Evolutionary conservation across 2,797 vertebrate genomes (phyloP).

Genomic region (Sitta carolinensis): DNA sequence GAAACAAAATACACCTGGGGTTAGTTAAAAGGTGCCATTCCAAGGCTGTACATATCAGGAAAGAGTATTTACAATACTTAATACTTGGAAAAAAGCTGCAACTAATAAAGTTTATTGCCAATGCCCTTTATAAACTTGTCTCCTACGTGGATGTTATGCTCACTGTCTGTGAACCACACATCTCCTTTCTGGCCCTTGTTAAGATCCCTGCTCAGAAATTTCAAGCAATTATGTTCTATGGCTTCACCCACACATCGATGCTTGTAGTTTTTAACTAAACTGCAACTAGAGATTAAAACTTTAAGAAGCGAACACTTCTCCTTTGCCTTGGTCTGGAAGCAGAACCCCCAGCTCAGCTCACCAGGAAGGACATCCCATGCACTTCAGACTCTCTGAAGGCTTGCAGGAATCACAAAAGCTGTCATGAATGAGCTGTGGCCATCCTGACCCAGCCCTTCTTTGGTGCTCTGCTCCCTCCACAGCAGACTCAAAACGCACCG

Average conservation of each 20-base stretch:
- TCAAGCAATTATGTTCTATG: slow-evolving; percentile 77
- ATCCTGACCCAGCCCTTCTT: neutral
- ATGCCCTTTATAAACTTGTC: slow-evolving; percentile 87
- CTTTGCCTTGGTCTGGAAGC: slow-evolving; percentile 38
- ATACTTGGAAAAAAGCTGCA: slow-evolving; percentile 89
- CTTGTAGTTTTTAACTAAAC: slow-evolving; percentile 57
- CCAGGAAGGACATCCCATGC: neutral
- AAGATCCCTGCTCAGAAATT: slow-evolving; percentile 76
- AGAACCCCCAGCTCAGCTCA: neutral
- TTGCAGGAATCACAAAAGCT: neutral
- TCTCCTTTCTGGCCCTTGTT: slow-evolving; percentile 74
- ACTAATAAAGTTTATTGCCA: slow-evolving; percentile 95
- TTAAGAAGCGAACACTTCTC: slow-evolving; percentile 26
- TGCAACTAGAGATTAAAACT: slow-evolving; percentile 54
- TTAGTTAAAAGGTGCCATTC: slow-evolving; percentile 82
- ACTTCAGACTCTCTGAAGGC: neutral
- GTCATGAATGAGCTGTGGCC: neutral
- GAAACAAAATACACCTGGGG: slow-evolving; percentile 74
- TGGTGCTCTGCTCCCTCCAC: slow-evolving; percentile 41
- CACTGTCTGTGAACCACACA: slow-evolving; percentile 71
- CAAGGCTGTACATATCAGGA: slow-evolving; percentile 81
- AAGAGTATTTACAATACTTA: slow-evolving; percentile 84
- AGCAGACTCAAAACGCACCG: neutral
- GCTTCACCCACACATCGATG: slow-evolving; percentile 74
- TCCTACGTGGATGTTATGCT: slow-evolving; percentile 60